Percentiles rank a stretch among this genome's conserved stretches.
Conservation (phyloP, 2,888 invertebrate species). For the Invenusta paracnida region DNA sequence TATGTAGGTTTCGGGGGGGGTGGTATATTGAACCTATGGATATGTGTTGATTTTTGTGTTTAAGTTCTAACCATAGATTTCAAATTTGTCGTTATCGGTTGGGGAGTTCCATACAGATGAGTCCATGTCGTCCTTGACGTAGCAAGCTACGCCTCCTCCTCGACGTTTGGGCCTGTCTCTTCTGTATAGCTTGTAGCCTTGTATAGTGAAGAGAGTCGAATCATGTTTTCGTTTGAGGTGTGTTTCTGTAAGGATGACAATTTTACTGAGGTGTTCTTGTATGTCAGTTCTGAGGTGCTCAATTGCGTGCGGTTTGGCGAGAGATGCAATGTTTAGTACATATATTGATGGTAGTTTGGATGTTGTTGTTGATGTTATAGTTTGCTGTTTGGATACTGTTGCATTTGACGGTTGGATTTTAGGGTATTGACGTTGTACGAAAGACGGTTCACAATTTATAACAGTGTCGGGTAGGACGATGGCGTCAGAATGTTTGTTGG, state of each 20-base stretch:
- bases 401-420: background rate
- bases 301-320: background rate
- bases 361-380: background rate
- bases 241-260: background rate
- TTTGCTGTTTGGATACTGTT: background rate
- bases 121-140: background rate
- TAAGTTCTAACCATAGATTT: background rate
- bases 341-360: background rate
- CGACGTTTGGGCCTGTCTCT: background rate
- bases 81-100: background rate
- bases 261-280: background rate
- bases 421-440: background rate
- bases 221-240: background rate
- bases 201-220: background rate
- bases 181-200: background rate
- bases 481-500: background rate
- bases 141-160: background rate
- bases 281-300: too few species aligned
- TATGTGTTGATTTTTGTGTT: background rate
- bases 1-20: background rate
- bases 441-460: background rate
- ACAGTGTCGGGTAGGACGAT: background rate
- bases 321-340: background rate
- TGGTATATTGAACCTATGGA: background rate
- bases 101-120: background rate